A percentile compares a stretch with the other conserved stretches of the same genome.
phyloP scores from a whole-genome alignment of 1,140 invertebrate species.

The Cardiocondyla obscurior region DNA sequence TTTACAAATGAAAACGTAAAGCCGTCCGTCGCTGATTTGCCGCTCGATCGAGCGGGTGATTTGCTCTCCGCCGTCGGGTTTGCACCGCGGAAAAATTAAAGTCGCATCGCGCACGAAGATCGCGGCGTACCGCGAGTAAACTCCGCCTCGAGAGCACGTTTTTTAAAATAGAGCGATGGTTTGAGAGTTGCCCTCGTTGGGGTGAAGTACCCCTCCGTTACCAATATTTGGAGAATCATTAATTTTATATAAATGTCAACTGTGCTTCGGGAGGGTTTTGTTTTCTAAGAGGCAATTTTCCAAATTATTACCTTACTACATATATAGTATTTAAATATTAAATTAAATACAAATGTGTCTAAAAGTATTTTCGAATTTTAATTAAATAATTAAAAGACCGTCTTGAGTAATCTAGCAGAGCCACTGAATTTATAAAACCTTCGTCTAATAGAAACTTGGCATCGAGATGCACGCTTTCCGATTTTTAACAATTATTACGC shows the following conservation, averaged over 20 bases:
- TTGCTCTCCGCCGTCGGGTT: background rate
- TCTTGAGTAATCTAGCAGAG: background rate
- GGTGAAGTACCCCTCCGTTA: background rate
- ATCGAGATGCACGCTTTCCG: background rate
- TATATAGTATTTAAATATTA: background rate
- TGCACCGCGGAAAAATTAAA: conserved; percentile 53
- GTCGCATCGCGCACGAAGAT: conserved; percentile 41
- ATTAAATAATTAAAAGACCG: background rate
- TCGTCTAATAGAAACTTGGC: background rate
- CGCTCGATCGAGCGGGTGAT: conserved; percentile 63
- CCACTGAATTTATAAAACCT: background rate
- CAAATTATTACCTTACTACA: background rate
- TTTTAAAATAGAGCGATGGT: conserved; percentile 55
- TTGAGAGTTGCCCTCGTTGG: background rate
- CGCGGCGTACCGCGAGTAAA: conserved; percentile 53
- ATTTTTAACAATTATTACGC: background rate
- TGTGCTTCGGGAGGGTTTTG: too few relatives aligned
- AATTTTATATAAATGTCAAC: background rate
- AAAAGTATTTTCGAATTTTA: too few relatives aligned
- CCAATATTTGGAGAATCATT: background rate
- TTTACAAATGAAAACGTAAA: conserved; percentile 72
- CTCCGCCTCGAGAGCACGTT: conserved; percentile 44
- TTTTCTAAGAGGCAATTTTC: background rate
- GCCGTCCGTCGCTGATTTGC: conserved; percentile 61
- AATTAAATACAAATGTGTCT: too few relatives aligned